phyloP scores from a whole-genome alignment of 2,888 invertebrate species.

The Balanococcus diminutus region DNA sequence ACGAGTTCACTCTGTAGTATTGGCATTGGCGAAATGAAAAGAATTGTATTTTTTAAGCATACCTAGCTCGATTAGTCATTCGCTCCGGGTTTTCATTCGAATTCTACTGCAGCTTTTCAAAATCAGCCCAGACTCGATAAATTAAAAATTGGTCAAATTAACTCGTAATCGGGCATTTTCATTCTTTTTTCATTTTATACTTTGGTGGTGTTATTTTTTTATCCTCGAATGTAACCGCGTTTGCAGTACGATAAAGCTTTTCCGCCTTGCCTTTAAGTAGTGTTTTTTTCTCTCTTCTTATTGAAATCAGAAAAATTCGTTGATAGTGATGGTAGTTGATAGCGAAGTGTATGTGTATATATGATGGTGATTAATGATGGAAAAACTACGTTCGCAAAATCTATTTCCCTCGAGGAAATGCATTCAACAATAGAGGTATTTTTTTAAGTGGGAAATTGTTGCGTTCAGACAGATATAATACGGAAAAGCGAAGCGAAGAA shows the following conservation, averaged over 20 bases:
- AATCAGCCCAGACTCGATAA: background rate
- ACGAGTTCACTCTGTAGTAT: background rate
- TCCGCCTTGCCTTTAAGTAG: background rate
- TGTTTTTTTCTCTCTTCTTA: conserved; percentile 9
- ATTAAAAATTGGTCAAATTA: background rate
- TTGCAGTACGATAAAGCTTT: background rate
- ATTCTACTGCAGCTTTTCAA: background rate
- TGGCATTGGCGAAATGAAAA: background rate
- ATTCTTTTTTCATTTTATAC: too few relatives aligned
- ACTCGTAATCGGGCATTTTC: background rate
- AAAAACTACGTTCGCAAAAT: conserved; percentile 44
- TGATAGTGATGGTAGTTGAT: conserved; percentile 51
- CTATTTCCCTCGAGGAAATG: conserved; percentile 53
- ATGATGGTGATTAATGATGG: conserved; percentile 44
- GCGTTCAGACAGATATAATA: conserved; percentile 54
- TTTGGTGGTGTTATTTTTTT: background rate
- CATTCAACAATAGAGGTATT: conserved; percentile 50
- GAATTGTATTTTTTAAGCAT: conserved; percentile 3
- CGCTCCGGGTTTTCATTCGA: background rate
- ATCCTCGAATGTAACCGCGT: background rate
- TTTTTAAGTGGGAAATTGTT: conserved; percentile 53
- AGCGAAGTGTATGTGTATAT: conserved; percentile 46
- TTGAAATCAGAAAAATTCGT: conserved; percentile 52
- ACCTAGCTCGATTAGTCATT: background rate
- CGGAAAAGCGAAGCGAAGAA: too few relatives aligned